Base-by-base conservation (phyloP, 2,888 invertebrate species). In the Dilophus febrilis region DNA sequence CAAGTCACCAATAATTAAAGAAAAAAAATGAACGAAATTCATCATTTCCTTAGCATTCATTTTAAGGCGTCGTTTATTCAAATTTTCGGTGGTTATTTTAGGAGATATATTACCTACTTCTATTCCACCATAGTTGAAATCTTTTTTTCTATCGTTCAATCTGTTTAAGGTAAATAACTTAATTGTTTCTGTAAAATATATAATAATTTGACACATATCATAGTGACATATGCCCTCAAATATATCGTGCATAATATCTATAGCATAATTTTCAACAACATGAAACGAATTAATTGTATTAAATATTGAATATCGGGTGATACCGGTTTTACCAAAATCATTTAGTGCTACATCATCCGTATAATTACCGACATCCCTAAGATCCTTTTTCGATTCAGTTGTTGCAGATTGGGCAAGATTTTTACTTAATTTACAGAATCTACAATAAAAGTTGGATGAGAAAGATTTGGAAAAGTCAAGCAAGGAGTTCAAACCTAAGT, bases 31-130 rank as follows among this genome's bases (percentile, higher is more conserved):
- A 6, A 33, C 8, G 27, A 41, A 41, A 26, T 5, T 4, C 31
- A 29, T 37, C 41, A 41, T 41, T 32, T 41, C 37, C n/a, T 19
- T 38, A 11, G 41, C 41, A 18, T 37, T 31, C 41, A 37, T 41
- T 32, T 38, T 37, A 12, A 41, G 19, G 11, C 26, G 27, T 8
- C 10, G n/a, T 16, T 22, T 30, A 3, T 41, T 13, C 22, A 41
- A 26, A 12, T 31, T 16, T 8, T 41, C 22, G 12, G 13, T 19
- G 11, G 28, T 31, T 27, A 37, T 41, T 13, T 14, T 17, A 14
- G 38, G 37, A 4, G 41, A 41, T 8, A 38, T 32, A 38, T 41
- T 38, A n/a, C 33, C 41, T 31, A 32, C 14, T 26, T 37, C 41
- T 11, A 28, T 38, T 13, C 11, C 11, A 11, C 41, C 41, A 38